Evolutionary conservation across 2,113 vertebrate species (phyloP).

Genomic region (Opisthocomus hoazin): DNA sequence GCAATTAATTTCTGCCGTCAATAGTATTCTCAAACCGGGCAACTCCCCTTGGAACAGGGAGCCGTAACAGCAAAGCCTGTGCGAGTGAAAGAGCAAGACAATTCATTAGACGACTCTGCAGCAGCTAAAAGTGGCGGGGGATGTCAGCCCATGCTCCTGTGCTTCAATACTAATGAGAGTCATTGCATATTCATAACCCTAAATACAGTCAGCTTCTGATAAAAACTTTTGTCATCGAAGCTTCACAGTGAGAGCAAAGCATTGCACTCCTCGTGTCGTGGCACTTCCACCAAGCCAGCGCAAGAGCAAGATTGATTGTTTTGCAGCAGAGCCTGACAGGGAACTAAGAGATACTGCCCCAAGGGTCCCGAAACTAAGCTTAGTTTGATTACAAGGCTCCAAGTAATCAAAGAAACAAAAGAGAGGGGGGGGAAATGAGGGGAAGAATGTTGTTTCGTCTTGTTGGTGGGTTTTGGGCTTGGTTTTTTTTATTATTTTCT

Average conservation of each 20-base stretch:
- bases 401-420: slow-evolving; percentile 86
- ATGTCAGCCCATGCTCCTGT: slow-evolving; percentile 75
- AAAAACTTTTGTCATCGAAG: slow-evolving; percentile 81
- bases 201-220: slow-evolving; percentile 82
- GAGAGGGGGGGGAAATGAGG: neutral
- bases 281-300: slow-evolving; percentile 74
- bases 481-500: neutral
- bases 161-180: slow-evolving; percentile 87
- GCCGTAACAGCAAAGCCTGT: slow-evolving; percentile 52
- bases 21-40: slow-evolving; percentile 70
- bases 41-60: slow-evolving; percentile 68
- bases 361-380: slow-evolving; percentile 82
- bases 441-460: neutral
- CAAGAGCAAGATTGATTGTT: slow-evolving; percentile 93
- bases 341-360: slow-evolving; percentile 87
- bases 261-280: slow-evolving; percentile 64
- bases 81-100: slow-evolving; percentile 73
- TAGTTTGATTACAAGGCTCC: slow-evolving; percentile 88
- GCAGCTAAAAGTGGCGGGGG: slow-evolving; percentile 77
- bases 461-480: neutral
- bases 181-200: slow-evolving; percentile 87
- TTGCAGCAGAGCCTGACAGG: slow-evolving; percentile 85
- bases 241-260: slow-evolving; percentile 76
- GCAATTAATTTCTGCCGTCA: slow-evolving; percentile 74
- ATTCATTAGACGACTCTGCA: slow-evolving; percentile 81